These are phyloP conservation scores for Anthonomus grandis DNA, from an alignment of 1,140 invertebrate species.

Conservation along the genomic window DNA sequence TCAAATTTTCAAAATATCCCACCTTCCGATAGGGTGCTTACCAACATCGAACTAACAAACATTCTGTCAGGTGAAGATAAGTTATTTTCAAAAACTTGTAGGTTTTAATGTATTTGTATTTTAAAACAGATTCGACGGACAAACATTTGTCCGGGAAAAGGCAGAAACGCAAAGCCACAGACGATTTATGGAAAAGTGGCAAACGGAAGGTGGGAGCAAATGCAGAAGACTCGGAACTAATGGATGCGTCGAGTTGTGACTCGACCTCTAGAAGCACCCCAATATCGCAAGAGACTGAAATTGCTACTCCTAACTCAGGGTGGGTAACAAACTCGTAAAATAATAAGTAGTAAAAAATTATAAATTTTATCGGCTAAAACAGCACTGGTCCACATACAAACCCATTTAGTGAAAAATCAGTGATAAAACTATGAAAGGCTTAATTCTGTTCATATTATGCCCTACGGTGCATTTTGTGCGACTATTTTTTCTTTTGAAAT, in stretches of 20 bases:
- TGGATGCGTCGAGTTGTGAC: slow-evolving; percentile 65
- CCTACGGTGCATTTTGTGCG: no score
- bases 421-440: no score
- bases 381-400: no score
- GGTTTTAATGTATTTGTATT: neutral
- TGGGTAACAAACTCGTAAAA: neutral
- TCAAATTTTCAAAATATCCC: slow-evolving; percentile 44
- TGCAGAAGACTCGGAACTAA: slow-evolving; percentile 51
- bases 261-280: slow-evolving; percentile 59
- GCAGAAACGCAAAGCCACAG: slow-evolving; percentile 52
- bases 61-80: slow-evolving; percentile 36
- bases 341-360: no score
- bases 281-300: slow-evolving; percentile 51
- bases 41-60: slow-evolving; percentile 43
- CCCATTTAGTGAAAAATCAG: no score
- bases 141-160: slow-evolving; percentile 29
- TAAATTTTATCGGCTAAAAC: no score
- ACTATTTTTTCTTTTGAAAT: no score
- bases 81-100: no score
- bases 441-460: no score
- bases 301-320: slow-evolving; percentile 55
- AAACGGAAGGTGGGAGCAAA: slow-evolving; percentile 53
- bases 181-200: slow-evolving; percentile 54
- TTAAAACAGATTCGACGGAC: slow-evolving; percentile 22
- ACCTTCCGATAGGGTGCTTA: slow-evolving; percentile 37